A percentile compares a stretch with the other conserved stretches of the same genome.
These are phyloP conservation scores for Cistogaster globosa DNA, from an alignment of 2,888 invertebrate species.

Conservation along the genomic window DNA sequence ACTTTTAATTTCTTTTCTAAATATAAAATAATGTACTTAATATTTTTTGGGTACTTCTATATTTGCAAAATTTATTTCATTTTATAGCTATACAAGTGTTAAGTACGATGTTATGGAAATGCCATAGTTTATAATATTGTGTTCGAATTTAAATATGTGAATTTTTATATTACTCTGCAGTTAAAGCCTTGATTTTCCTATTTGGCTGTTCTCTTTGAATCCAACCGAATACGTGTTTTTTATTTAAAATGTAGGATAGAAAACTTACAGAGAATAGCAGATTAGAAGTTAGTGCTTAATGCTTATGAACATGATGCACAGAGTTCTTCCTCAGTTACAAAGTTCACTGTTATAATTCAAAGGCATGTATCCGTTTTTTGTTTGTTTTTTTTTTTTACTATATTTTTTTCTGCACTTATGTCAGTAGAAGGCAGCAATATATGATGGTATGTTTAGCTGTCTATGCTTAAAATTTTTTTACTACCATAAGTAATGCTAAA, in stretches of 20 bases:
- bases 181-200: constrained; percentile 18
- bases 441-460: constrained; percentile 18
- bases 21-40: no score
- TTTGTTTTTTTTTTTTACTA: constrained; percentile 17
- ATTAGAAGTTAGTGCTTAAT: constrained; percentile 1
- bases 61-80: no score
- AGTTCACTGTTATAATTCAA: constrained; percentile 66
- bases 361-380: constrained; percentile 54
- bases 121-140: constrained; percentile 12
- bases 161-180: constrained; percentile 48
- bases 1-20: no score
- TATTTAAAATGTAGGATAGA: not conserved
- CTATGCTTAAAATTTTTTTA: constrained; percentile 61
- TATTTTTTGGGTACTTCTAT: no score
- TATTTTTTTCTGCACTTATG: constrained; percentile 17
- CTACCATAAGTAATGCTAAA: constrained; percentile 52
- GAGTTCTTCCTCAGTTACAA: constrained; percentile 53
- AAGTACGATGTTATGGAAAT: no score
- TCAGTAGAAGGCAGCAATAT: constrained; percentile 24
- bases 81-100: no score
- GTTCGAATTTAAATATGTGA: constrained; percentile 56
- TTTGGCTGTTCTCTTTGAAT: not conserved
- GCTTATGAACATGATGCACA: constrained; percentile 9
- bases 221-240: constrained; percentile 33
- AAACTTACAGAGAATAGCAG: not conserved